phyloP scores from a whole-genome alignment of 2,797 vertebrate species.

The Synanceia verrucosa region DNA sequence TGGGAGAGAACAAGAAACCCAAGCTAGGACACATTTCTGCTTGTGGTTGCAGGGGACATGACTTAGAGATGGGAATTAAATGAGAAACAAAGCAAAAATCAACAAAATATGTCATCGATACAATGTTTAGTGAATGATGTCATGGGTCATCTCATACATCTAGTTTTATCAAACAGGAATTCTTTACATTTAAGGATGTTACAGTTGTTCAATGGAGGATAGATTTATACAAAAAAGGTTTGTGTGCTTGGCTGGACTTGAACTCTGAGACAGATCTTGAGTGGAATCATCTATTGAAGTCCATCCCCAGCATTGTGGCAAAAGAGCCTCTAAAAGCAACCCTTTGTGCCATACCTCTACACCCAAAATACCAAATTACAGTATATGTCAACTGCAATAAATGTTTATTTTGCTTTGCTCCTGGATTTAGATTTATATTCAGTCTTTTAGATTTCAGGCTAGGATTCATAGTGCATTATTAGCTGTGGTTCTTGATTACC shows the following conservation, averaged over 20 bases:
- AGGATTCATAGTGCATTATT: too few relatives aligned
- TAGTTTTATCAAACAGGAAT: too few relatives aligned
- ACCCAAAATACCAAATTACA: background rate
- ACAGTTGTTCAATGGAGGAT: too few relatives aligned
- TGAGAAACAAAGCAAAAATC: background rate
- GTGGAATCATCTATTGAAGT: background rate
- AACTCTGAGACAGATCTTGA: background rate
- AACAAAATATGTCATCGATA: background rate
- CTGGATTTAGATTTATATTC: background rate
- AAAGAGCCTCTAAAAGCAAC: background rate
- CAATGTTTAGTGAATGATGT: too few relatives aligned
- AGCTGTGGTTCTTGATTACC: too few relatives aligned
- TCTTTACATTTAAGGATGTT: too few relatives aligned
- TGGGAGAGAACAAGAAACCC: constrained; percentile 17
- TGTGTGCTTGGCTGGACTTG: background rate
- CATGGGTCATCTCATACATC: too few relatives aligned
- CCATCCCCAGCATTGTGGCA: background rate
- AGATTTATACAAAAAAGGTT: background rate
- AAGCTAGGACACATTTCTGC: constrained; percentile 30
- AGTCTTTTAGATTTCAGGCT: too few relatives aligned
- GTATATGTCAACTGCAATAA: too few relatives aligned
- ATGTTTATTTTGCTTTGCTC: too few relatives aligned
- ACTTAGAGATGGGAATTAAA: constrained; percentile 19
- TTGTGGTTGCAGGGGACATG: constrained; percentile 35
- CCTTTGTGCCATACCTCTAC: background rate